phyloP scores from a whole-genome alignment of 2,113 vertebrate genomes.

The Vulpes ferrilata region DNA sequence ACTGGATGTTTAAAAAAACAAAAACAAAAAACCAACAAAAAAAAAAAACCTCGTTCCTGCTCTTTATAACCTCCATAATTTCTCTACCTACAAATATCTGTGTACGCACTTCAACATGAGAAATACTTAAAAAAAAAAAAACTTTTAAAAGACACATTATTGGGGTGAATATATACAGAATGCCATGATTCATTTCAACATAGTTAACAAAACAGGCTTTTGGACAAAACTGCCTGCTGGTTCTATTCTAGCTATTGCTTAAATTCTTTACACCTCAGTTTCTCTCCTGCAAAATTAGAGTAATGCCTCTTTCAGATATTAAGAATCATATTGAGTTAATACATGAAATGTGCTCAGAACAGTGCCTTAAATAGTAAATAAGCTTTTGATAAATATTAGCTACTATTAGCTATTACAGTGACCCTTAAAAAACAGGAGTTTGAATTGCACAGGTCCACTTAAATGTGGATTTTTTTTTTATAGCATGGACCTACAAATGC shows the following conservation, averaged over 20 bases:
- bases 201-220: neutral
- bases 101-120: neutral
- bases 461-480: neutral
- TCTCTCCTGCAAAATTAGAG: neutral
- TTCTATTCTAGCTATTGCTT: slow-evolving; percentile 1
- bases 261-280: neutral
- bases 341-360: neutral
- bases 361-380: neutral
- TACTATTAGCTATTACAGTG: neutral
- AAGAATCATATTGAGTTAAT: slow-evolving; percentile 29
- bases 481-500: neutral
- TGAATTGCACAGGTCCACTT: neutral
- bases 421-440: neutral
- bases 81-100: neutral
- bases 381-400: neutral
- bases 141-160: neutral
- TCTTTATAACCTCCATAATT: neutral
- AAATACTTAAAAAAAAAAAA: neutral
- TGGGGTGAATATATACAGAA: neutral
- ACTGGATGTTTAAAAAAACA: neutral
- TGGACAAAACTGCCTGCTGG: neutral
- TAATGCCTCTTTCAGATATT: neutral
- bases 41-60: neutral
- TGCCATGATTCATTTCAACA: neutral
- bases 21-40: too few species aligned